These are phyloP conservation scores for Lepidurus packardi DNA, from an alignment of 1,140 invertebrate genomes.

Conservation along the genomic window DNA sequence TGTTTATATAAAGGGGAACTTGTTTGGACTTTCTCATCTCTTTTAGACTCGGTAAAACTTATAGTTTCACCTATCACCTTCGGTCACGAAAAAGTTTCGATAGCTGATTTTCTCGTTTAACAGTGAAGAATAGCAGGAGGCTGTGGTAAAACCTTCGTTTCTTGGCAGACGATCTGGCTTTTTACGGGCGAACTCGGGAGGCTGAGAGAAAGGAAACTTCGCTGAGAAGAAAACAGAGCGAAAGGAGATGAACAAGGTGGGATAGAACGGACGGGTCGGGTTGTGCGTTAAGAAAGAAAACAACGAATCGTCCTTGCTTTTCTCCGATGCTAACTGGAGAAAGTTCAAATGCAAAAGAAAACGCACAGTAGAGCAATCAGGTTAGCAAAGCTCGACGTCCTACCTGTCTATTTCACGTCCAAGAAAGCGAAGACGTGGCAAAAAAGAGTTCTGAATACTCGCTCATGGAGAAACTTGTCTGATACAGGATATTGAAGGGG, in stretches of 20 bases:
- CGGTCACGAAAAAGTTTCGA: background rate
- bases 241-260: no score
- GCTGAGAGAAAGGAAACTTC: background rate
- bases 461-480: background rate
- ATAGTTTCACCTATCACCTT: constrained; percentile 19
- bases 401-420: background rate
- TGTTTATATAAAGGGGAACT: constrained; percentile 17
- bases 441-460: background rate
- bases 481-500: background rate
- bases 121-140: background rate
- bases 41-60: constrained; percentile 3
- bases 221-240: background rate
- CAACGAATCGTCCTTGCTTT: background rate
- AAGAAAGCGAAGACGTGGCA: background rate
- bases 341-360: constrained; percentile 5
- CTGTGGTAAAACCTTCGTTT: background rate
- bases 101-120: background rate
- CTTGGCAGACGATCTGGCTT: constrained; percentile 6
- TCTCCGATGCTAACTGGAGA: background rate
- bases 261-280: no score
- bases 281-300: no score
- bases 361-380: background rate
- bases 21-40: constrained; percentile 1
- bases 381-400: background rate
- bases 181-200: background rate